phyloP scores from a whole-genome alignment of 2,888 invertebrate genomes.

The Lepidochitona cinerea region DNA sequence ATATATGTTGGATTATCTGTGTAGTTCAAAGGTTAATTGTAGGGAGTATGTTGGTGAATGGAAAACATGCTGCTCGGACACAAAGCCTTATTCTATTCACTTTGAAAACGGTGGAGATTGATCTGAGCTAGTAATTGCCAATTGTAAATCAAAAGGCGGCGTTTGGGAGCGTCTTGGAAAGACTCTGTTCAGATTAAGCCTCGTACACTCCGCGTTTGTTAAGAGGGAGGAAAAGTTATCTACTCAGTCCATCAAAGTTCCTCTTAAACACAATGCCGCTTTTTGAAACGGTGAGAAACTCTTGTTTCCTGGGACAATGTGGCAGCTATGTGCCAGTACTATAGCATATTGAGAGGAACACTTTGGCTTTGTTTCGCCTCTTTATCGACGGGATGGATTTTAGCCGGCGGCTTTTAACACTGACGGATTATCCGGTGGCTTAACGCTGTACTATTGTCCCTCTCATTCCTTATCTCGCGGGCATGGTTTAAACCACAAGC shows the following conservation, averaged over 20 bases:
- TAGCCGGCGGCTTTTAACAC: neutral
- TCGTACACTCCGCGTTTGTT: too few relatives aligned
- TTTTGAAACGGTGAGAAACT: neutral
- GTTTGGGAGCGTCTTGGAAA: too few relatives aligned
- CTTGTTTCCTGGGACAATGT: neutral
- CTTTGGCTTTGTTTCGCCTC: too few relatives aligned
- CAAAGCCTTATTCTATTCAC: too few relatives aligned
- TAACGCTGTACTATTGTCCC: neutral
- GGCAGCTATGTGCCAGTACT: neutral
- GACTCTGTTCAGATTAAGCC: too few relatives aligned
- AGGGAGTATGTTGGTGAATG: neutral
- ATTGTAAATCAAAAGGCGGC: too few relatives aligned
- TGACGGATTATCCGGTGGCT: neutral
- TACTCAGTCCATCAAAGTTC: too few relatives aligned
- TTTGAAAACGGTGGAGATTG: too few relatives aligned
- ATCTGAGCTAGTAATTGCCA: too few relatives aligned
- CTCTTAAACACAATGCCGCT: too few relatives aligned
- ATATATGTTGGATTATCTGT: neutral
- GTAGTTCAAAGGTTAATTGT: neutral
- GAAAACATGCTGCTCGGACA: too few relatives aligned
- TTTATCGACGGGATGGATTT: neutral
- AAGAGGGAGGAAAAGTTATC: too few relatives aligned
- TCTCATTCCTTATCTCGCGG: neutral
- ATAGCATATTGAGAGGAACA: neutral
- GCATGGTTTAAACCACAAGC: neutral